phyloP scores from a whole-genome alignment of 2,797 vertebrate genomes.

The Lemur catta region DNA sequence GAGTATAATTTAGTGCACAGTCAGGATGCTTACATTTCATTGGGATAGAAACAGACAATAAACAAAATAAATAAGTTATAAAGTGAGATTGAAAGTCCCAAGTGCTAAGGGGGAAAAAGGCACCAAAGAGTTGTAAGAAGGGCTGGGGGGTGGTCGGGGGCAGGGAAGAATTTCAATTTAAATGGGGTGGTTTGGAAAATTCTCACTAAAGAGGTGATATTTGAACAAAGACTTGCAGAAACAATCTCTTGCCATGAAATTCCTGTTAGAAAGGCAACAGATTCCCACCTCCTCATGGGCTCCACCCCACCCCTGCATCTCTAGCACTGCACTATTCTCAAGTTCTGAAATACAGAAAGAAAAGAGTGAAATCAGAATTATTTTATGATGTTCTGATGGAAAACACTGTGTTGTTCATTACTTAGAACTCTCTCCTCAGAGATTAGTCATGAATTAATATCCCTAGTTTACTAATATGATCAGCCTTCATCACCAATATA shows the following conservation, averaged over 20 bases:
- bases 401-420: neutral
- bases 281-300: accelerated
- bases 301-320: neutral
- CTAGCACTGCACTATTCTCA: neutral
- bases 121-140: neutral
- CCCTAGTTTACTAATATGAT: neutral
- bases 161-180: neutral
- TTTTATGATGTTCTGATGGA: neutral
- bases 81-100: neutral
- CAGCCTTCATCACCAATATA: neutral
- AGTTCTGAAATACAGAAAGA: neutral
- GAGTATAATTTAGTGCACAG: neutral
- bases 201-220: neutral
- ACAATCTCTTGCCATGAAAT: neutral
- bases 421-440: neutral
- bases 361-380: neutral
- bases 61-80: neutral
- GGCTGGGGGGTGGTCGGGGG: too few species aligned
- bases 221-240: neutral
- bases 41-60: neutral
- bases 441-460: neutral
- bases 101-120: neutral
- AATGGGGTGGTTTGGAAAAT: neutral
- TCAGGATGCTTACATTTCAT: neutral
- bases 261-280: neutral